Base-by-base conservation (phyloP, 2,797 vertebrate genomes). In the Euphonia xanthogaster region DNA sequence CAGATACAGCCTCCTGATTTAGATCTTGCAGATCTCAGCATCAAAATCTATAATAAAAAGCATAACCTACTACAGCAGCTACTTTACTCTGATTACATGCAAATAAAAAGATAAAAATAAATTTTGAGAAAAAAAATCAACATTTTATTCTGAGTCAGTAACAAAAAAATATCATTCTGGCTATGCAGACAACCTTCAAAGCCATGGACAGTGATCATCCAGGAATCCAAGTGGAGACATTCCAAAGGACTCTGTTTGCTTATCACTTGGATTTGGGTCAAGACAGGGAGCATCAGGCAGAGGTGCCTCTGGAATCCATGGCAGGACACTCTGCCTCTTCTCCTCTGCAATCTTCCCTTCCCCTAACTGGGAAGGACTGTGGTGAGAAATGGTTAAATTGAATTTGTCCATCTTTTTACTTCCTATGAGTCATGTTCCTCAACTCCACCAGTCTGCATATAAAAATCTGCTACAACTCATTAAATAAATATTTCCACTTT, bases 341-440 rank as follows among this genome's bases (percentile, higher is more conserved):
- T 68, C 50, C 72, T 54, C 61, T 74, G 40, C 14, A 37, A 24
- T 18, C 60, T 37, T 58, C 42, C 42, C 50, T 68, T 48, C 18
- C 42, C 30, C 37, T 22, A 39, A 4, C 24, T 3, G 40, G 62
- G 48, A 84, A 76, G 66, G 80, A 30, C 50, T 39, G 48, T 15
- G 30, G 27, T 2, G 3, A 86, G 24, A 53, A 92, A 81, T 44
- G 42, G 88, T 90, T 84, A 81, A 87, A 88, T 18, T 40, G 27
- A 76, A 88, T 70, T 53, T 94, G 88, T 71, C 86, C 12, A 81
- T 81, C 77, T 78, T 92, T 82, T 81, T 50, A 67, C 60, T 90
- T 97, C 92, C 90, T 84, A 0, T 88, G 90, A 95, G 93, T 91
- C 94, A 95, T 12, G 47, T 6, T 83, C 70, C 88, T 84, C 83